A percentile compares a stretch with the other conserved stretches of the same genome.
Conservation (phyloP, 2,113 vertebrate species). For the Chrysochloris asiatica region DNA sequence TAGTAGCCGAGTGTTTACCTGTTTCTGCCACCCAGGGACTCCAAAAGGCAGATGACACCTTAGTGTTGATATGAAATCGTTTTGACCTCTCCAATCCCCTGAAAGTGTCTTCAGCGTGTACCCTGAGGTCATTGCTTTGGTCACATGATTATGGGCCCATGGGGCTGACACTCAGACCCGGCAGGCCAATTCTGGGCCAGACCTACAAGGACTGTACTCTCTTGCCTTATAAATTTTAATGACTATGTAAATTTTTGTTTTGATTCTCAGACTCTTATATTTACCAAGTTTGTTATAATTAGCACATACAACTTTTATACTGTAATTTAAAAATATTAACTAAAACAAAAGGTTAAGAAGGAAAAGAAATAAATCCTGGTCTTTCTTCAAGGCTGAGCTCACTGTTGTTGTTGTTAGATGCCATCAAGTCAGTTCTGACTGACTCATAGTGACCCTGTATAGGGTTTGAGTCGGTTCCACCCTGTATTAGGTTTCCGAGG, state of each 20-base stretch:
- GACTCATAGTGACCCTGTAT: too few species aligned
- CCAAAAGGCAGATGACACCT: not conserved
- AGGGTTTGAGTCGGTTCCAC: too few species aligned
- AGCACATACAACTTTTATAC: not conserved
- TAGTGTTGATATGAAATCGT: not conserved
- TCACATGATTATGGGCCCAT: accelerated
- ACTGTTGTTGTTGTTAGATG: too few species aligned
- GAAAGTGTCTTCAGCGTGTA: not conserved
- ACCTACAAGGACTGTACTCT: too few species aligned
- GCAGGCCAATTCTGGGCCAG: not conserved
- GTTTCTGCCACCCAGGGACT: not conserved
- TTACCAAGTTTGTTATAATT: not conserved
- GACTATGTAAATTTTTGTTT: not conserved
- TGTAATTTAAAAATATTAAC: not conserved
- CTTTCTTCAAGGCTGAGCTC: not conserved
- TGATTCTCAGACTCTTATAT: not conserved
- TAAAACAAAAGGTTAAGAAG: not conserved
- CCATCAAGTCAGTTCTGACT: too few species aligned
- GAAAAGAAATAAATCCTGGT: not conserved
- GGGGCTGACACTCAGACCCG: accelerated
- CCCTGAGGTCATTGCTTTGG: accelerated
- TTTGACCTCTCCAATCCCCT: not conserved
- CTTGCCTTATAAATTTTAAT: not conserved
- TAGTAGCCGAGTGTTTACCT: not conserved
- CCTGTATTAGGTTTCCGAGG: too few species aligned